phyloP scores from a whole-genome alignment of 2,888 invertebrate genomes.

The Pteria penguin region DNA sequence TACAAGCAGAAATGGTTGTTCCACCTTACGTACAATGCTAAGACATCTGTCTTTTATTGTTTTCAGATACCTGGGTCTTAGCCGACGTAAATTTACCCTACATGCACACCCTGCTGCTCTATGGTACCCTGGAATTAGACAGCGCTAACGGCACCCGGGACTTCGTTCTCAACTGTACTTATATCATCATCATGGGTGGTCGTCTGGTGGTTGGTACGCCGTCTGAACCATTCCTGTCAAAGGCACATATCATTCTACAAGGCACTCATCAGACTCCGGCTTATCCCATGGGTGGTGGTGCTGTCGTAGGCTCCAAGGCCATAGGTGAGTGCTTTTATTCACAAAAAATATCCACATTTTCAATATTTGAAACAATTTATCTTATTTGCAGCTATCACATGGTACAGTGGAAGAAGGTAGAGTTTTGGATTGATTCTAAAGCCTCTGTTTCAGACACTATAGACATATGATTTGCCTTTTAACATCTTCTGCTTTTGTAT shows the following conservation, averaged over 20 bases:
- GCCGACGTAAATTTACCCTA: constrained; percentile 51
- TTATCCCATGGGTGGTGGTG: constrained; percentile 46
- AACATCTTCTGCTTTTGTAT: too few relatives aligned
- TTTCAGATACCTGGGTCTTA: constrained; percentile 60
- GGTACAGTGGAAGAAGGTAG: too few relatives aligned
- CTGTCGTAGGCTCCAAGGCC: constrained; percentile 58
- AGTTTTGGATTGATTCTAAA: too few relatives aligned
- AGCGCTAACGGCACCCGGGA: constrained; percentile 42
- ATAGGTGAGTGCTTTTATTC: constrained; percentile 56
- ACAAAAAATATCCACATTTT: too few relatives aligned
- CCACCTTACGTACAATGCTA: too few relatives aligned
- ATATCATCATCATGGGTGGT: constrained; percentile 63
- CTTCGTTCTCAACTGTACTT: constrained; percentile 53
- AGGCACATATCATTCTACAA: constrained; percentile 51
- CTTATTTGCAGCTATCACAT: too few relatives aligned
- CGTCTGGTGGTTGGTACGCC: constrained; percentile 61
- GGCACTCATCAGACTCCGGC: constrained; percentile 50
- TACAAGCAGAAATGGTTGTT: too few relatives aligned
- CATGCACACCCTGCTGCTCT: constrained; percentile 52
- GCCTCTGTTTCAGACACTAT: too few relatives aligned
- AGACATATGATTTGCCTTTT: too few relatives aligned
- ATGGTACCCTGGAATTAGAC: constrained; percentile 59
- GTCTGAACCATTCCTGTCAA: constrained; percentile 52
- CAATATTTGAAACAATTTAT: neutral
- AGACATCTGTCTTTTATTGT: too few relatives aligned